phyloP scores from a whole-genome alignment of 2,113 vertebrate genomes.

The Conger conger region DNA sequence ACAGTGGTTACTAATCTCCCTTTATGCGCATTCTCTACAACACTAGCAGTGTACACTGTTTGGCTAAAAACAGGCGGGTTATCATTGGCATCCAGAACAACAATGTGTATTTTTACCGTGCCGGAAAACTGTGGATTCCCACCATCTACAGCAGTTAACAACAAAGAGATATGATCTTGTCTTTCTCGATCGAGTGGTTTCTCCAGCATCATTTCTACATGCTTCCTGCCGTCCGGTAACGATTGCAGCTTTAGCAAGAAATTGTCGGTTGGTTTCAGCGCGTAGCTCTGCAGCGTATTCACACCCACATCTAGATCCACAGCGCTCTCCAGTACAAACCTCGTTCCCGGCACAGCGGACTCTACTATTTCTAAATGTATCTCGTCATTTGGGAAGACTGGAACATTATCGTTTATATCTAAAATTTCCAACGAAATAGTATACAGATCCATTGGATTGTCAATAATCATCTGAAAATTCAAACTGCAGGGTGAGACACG shows the following conservation, averaged over 20 bases:
- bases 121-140: slow-evolving; percentile 49
- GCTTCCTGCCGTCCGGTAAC: slow-evolving; percentile 55
- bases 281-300: slow-evolving; percentile 66
- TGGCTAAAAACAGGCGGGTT: slow-evolving; percentile 72
- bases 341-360: slow-evolving; percentile 67
- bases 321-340: slow-evolving; percentile 72
- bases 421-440: slow-evolving; percentile 41
- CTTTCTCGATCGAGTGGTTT: slow-evolving; percentile 64
- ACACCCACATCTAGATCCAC: slow-evolving; percentile 67
- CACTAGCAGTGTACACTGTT: slow-evolving; percentile 64
- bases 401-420: slow-evolving; percentile 79
- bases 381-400: slow-evolving; percentile 66
- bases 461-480: slow-evolving; percentile 60
- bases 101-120: slow-evolving; percentile 45
- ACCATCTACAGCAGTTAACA: slow-evolving; percentile 58
- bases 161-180: slow-evolving; percentile 51
- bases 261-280: slow-evolving; percentile 60
- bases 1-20: slow-evolving; percentile 46
- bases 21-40: slow-evolving; percentile 48
- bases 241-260: slow-evolving; percentile 62
- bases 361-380: slow-evolving; percentile 75
- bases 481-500: slow-evolving; percentile 30
- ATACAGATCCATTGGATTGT: slow-evolving; percentile 46
- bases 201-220: slow-evolving; percentile 64
- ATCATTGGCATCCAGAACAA: slow-evolving; percentile 52